phyloP scores from a whole-genome alignment of 2,797 vertebrate genomes.

The Rachycentron canadum region DNA sequence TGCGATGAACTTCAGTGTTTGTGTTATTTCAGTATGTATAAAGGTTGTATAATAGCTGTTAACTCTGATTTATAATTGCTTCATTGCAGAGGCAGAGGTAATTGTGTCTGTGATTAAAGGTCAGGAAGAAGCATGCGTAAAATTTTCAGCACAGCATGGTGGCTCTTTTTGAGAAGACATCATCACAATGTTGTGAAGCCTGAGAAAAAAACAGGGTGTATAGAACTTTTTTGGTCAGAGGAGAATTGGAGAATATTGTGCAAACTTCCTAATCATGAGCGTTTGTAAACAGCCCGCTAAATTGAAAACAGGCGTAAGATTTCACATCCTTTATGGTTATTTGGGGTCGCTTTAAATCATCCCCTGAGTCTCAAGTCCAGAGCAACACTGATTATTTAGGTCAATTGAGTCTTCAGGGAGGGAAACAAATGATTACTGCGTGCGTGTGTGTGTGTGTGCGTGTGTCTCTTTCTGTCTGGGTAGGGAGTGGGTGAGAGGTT shows the following conservation, averaged over 20 bases:
- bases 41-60: slow-evolving; percentile 24
- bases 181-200: not conserved
- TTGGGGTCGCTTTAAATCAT: slow-evolving; percentile 43
- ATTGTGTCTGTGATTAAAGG: slow-evolving; percentile 65
- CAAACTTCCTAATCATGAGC: slow-evolving; percentile 10
- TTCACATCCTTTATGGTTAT: slow-evolving; percentile 33
- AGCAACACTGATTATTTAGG: slow-evolving; percentile 68
- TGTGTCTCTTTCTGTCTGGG: slow-evolving; percentile 35
- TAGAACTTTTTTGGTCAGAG: not conserved
- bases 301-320: slow-evolving; percentile 20
- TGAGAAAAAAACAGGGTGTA: not conserved
- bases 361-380: slow-evolving; percentile 58
- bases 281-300: slow-evolving; percentile 10
- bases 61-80: slow-evolving; percentile 30
- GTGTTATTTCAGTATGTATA: slow-evolving; percentile 1
- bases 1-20: not conserved
- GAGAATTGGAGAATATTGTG: slow-evolving; percentile 19
- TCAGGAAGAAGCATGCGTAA: slow-evolving; percentile 31
- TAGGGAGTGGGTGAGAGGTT: not conserved
- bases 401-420: slow-evolving; percentile 77
- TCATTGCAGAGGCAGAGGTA: slow-evolving; percentile 46
- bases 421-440: slow-evolving; percentile 61
- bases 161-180: slow-evolving; percentile 5
- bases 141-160: slow-evolving; percentile 12
- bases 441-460: slow-evolving; percentile 51